Evolutionary conservation across 2,113 vertebrate genomes (phyloP), one percentile per base, ranked within the genome.

Genomic region (Bujurquina vittata): DNA sequence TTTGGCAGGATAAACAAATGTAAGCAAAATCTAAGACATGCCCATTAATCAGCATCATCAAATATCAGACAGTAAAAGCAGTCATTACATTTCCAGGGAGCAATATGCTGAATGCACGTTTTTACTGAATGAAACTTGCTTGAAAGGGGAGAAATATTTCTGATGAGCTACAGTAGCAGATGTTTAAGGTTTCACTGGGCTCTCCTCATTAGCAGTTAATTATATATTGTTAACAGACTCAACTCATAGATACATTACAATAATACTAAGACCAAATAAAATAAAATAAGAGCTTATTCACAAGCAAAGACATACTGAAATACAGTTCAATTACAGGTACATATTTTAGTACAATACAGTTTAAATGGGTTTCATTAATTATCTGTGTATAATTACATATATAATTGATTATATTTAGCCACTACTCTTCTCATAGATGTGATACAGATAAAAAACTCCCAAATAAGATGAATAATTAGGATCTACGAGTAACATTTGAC

Each of bases 1-100:
- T 89, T 89, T 91, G 86, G 88, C 91, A 88, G 77, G 75, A 84
- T 9, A 78, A 75, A 77, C 67, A 75, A 88, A 90, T 88, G 77
- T 80, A 60, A 87, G 89, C 3, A 8, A 40, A 73, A 86, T 76
- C 37, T 74, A 84, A 89, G 87, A 84, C 77, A 80, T 31, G 17
- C 83, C 12, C 31, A 59, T 74, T 86, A 88, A 86, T 86, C 87
- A 87, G 72, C 57, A 33, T 54, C 75, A 60, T 80, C 89, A 90
- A 63, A 81, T 67, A 84, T 81, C 79, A 77, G 69, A 73, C 10
- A 22, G 37, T 37, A 23, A 52, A 62, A 84, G 49, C 56, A 77
- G 22, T 77, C 56, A 62, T 86, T 52, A 23, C 33, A 81, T 35
- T 85, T 81, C 43, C 65, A 17, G 5, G 75, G 80, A 82, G 87